Conservation (phyloP, 2,888 invertebrate species). For the Bugulina stolonifera region DNA sequence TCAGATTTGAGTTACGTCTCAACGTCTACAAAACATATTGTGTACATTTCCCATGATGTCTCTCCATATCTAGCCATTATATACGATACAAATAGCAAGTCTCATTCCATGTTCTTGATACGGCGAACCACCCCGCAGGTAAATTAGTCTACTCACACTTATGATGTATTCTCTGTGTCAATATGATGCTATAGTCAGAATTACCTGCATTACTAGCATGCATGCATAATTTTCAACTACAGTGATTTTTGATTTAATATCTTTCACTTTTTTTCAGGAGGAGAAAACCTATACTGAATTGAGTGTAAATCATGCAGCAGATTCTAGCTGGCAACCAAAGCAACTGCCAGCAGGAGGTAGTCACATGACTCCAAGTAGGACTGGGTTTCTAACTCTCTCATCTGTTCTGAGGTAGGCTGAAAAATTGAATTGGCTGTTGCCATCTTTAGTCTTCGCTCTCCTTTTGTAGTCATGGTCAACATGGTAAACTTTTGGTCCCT, state of each 20-base stretch:
- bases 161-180: neutral
- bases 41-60: neutral
- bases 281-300: slow-evolving; percentile 20
- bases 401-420: slow-evolving; percentile 11
- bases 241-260: too few relatives aligned
- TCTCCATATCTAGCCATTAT: slow-evolving; percentile 62
- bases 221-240: too few relatives aligned
- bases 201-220: too few relatives aligned
- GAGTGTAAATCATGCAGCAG: neutral
- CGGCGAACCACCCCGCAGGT: slow-evolving; percentile 72
- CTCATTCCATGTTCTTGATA: slow-evolving; percentile 76
- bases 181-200: neutral
- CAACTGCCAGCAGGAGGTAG: neutral
- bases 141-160: slow-evolving; percentile 27
- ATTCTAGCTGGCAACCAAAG: slow-evolving; percentile 12
- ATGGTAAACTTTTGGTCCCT: too few relatives aligned
- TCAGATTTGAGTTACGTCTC: slow-evolving; percentile 28
- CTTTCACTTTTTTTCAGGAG: too few relatives aligned
- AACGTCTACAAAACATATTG: neutral
- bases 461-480: too few relatives aligned
- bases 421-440: too few relatives aligned
- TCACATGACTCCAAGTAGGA: neutral
- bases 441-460: too few relatives aligned
- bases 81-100: slow-evolving; percentile 69
- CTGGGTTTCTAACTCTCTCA: slow-evolving; percentile 7